These are phyloP conservation scores for Pseudococcus viburni DNA, from an alignment of 2,888 invertebrate species.

Conservation along the genomic window DNA sequence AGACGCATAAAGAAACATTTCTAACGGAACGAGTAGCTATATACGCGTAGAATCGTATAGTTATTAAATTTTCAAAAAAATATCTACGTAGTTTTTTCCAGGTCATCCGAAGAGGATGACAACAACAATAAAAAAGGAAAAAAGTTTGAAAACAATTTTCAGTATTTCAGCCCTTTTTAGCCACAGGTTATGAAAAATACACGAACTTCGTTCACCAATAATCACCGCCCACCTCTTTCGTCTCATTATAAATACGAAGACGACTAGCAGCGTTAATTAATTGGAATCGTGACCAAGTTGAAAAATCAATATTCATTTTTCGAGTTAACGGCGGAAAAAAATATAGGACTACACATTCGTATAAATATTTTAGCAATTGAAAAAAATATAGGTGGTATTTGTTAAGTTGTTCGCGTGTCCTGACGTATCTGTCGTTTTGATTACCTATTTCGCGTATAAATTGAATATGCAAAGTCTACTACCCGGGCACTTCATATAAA, in stretches of 20 bases:
- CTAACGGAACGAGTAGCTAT: too few relatives aligned
- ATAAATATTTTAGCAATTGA: constrained; percentile 29
- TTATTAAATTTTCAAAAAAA: too few relatives aligned
- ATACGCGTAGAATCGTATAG: too few relatives aligned
- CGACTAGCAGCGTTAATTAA: neutral
- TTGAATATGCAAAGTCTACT: too few relatives aligned
- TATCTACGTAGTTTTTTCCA: too few relatives aligned
- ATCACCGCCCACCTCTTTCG: neutral
- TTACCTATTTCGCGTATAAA: neutral
- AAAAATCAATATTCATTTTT: constrained; percentile 27
- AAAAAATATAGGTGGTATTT: neutral
- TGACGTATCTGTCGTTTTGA: constrained; percentile 6
- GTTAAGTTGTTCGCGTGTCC: neutral
- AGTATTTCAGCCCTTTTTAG: neutral
- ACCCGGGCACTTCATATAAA: neutral
- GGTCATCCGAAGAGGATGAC: neutral
- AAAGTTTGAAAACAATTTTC: constrained; percentile 9
- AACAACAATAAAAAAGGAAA: neutral
- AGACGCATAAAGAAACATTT: too few relatives aligned
- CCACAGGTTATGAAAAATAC: constrained; percentile 12
- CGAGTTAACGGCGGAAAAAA: constrained; percentile 1
- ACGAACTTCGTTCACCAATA: neutral
- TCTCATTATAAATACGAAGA: neutral
- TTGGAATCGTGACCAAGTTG: constrained; percentile 30
- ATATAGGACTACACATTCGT: neutral